phyloP scores from a whole-genome alignment of 2,888 invertebrate species.

The Electrophaes corylata region DNA sequence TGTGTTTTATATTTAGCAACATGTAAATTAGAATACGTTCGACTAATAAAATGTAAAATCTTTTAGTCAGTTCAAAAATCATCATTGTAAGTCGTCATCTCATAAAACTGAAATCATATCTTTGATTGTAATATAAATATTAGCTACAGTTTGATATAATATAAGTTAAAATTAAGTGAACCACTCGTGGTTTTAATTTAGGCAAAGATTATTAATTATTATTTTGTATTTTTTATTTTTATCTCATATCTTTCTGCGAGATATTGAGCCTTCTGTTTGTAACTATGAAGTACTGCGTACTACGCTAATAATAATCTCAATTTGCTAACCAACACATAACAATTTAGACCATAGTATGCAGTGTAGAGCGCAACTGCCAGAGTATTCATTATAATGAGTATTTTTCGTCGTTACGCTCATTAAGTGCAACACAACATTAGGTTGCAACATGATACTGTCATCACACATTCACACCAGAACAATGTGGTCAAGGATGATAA shows the following conservation, averaged over 20 bases:
- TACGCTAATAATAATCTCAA: background rate
- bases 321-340: background rate
- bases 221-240: too few relatives aligned
- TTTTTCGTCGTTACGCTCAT: constrained; percentile 51
- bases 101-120: too few relatives aligned
- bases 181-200: too few relatives aligned
- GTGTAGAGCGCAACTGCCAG: constrained; percentile 14
- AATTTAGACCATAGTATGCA: background rate
- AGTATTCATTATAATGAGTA: constrained; percentile 53
- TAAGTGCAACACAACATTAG: constrained; percentile 45
- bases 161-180: too few relatives aligned
- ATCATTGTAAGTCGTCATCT: too few relatives aligned
- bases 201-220: too few relatives aligned
- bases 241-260: too few relatives aligned
- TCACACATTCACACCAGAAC: constrained; percentile 50
- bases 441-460: constrained; percentile 41
- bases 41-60: too few relatives aligned
- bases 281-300: background rate
- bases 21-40: background rate
- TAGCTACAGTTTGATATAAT: too few relatives aligned
- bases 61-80: too few relatives aligned
- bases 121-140: too few relatives aligned
- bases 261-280: too few relatives aligned
- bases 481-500: constrained; percentile 60
- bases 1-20: background rate